These are phyloP conservation scores for Zosterops japonicus DNA, from an alignment of 2,113 vertebrate species.

Conservation along the genomic window DNA sequence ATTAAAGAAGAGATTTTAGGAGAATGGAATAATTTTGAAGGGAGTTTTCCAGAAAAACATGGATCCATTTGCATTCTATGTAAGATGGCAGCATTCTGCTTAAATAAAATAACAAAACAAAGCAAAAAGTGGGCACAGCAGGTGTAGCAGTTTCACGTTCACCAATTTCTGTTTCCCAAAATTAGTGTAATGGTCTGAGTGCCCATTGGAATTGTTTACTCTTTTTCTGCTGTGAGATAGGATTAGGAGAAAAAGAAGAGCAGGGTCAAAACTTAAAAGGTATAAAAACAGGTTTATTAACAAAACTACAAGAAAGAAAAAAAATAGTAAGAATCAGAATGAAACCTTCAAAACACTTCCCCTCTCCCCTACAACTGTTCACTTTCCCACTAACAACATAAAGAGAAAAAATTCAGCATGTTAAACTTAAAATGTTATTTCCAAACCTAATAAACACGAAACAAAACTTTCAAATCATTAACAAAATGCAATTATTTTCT, in stretches of 20 bases:
- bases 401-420: neutral
- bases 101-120: neutral
- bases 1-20: neutral
- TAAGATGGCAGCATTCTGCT: neutral
- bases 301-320: neutral
- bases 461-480: neutral
- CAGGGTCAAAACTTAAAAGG: neutral
- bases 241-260: neutral
- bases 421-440: neutral
- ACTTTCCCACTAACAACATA: neutral
- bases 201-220: neutral
- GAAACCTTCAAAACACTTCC: neutral
- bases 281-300: neutral
- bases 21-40: neutral
- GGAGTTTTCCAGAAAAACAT: neutral
- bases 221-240: neutral
- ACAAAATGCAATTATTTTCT: constrained; percentile 8
- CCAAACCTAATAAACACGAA: neutral
- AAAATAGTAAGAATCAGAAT: neutral
- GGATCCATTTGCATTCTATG: neutral
- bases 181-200: neutral
- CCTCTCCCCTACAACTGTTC: neutral
- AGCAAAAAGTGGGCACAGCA: neutral
- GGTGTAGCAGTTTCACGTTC: neutral
- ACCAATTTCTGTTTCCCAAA: neutral